A percentile compares a stretch with the other conserved stretches of the same genome.
These are phyloP conservation scores for Physeter macrocephalus DNA, from an alignment of 2,113 vertebrate genomes.

Conservation along the genomic window DNA sequence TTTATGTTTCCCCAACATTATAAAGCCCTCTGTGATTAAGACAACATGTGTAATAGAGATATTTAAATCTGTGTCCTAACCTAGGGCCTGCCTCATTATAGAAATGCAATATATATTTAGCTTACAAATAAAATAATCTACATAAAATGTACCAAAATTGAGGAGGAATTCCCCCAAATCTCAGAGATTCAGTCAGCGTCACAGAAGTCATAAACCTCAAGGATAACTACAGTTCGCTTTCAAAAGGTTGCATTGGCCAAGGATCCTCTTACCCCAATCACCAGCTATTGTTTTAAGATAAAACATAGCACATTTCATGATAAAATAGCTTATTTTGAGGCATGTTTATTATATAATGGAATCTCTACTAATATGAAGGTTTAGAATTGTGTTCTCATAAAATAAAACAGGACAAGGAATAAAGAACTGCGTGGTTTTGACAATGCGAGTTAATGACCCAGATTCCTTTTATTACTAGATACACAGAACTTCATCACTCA, in stretches of 20 bases:
- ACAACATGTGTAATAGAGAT: neutral
- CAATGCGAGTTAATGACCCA: constrained; percentile 32
- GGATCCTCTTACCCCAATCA: neutral
- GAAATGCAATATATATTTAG: neutral
- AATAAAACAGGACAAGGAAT: constrained; percentile 35
- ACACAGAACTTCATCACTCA: neutral
- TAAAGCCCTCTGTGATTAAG: neutral
- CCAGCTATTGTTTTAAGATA: constrained; percentile 6
- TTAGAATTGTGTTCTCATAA: constrained; percentile 27
- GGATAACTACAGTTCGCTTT: neutral
- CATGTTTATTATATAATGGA: constrained; percentile 25
- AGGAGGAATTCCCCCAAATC: neutral
- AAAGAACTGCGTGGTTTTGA: constrained; percentile 7
- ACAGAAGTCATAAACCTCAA: neutral
- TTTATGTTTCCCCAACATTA: neutral
- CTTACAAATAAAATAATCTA: neutral
- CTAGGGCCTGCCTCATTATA: neutral
- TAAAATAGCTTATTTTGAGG: neutral
- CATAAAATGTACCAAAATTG: neutral
- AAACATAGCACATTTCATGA: neutral
- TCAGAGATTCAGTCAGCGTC: neutral
- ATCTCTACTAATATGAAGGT: neutral
- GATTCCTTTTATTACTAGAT: constrained; percentile 38
- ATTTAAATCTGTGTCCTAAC: neutral
- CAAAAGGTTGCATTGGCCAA: neutral